phyloP scores from a whole-genome alignment of 2,113 vertebrate species.

The Alouatta palliata region DNA sequence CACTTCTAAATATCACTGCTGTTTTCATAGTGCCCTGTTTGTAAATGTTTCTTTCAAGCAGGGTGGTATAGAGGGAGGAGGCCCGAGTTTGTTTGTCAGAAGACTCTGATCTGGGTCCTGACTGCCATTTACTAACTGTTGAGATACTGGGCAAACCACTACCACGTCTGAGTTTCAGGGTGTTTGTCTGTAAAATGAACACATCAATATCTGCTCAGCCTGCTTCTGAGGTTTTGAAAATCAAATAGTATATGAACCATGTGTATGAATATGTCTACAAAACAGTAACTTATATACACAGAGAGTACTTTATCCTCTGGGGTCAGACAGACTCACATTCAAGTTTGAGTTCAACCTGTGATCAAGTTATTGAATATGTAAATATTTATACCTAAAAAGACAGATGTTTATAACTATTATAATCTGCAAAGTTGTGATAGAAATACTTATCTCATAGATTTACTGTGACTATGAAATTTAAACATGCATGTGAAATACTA shows the following conservation, averaged over 20 bases:
- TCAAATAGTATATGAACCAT: background rate
- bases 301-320: background rate
- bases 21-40: background rate
- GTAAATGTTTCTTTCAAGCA: background rate
- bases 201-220: background rate
- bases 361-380: background rate
- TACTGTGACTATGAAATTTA: background rate
- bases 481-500: background rate
- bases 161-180: background rate
- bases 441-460: background rate
- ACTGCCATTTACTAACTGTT: background rate
- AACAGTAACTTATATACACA: background rate
- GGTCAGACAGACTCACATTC: background rate
- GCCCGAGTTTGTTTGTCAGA: background rate
- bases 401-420: background rate
- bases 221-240: background rate
- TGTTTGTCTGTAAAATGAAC: background rate
- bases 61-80: background rate
- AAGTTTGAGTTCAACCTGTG: background rate
- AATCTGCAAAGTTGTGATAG: background rate
- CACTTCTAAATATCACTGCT: background rate
- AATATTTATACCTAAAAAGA: background rate
- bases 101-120: background rate
- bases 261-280: too few relatives aligned
- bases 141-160: background rate